These are phyloP conservation scores for Strigops habroptila DNA, from an alignment of 2,113 vertebrate genomes.

Conservation along the genomic window DNA sequence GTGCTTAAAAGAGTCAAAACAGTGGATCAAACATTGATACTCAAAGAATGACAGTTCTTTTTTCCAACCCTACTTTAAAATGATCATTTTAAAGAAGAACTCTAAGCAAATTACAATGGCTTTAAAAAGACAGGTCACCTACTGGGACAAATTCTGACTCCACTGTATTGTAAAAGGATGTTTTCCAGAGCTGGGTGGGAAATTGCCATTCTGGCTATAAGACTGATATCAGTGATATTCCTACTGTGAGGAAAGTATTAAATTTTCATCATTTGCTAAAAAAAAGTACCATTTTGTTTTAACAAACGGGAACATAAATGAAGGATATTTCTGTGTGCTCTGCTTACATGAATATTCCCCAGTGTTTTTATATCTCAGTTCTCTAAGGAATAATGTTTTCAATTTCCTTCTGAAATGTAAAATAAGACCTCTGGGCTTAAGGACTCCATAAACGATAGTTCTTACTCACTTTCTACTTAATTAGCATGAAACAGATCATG, in stretches of 20 bases:
- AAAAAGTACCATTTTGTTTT: conserved; percentile 40
- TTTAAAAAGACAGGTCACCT: neutral
- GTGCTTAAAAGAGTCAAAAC: conserved; percentile 43
- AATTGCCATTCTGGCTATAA: neutral
- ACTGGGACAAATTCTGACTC: neutral
- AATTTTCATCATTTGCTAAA: conserved; percentile 52
- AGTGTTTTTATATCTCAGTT: conserved; percentile 40
- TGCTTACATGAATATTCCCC: conserved; percentile 41
- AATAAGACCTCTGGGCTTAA: conserved; percentile 60
- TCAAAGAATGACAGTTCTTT: neutral
- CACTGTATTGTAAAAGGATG: neutral
- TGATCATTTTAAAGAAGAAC: neutral
- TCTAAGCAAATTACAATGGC: neutral
- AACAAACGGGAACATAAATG: conserved; percentile 49
- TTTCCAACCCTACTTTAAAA: neutral
- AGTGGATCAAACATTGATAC: conserved; percentile 9
- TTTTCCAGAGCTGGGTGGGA: neutral
- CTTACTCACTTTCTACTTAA: conserved; percentile 41
- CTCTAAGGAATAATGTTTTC: conserved; percentile 59
- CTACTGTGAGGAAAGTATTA: conserved; percentile 28
- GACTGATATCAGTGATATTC: neutral
- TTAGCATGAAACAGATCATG: conserved; percentile 47
- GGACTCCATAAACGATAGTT: conserved; percentile 30
- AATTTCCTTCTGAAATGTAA: conserved; percentile 63
- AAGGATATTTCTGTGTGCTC: conserved; percentile 47